These are phyloP conservation scores for Leptothorax acervorum DNA, from an alignment of 2,888 invertebrate species.

Conservation along the genomic window DNA sequence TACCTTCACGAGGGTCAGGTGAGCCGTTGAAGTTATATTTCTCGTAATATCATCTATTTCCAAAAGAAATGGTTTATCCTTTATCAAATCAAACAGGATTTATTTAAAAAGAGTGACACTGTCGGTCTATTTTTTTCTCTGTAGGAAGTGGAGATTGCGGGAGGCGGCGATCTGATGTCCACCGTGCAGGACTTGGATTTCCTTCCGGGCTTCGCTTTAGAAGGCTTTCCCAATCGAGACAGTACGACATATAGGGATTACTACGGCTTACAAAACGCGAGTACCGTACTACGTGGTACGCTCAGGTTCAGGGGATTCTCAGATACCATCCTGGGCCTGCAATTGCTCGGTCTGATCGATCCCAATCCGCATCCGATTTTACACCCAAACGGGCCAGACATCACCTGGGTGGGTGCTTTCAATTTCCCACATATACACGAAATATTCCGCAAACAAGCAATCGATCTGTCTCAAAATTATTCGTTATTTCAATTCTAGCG, in stretches of 20 bases:
- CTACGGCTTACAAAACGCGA: slow-evolving; percentile 95
- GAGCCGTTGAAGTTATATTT: slow-evolving; percentile 58
- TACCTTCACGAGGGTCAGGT: slow-evolving; percentile 94
- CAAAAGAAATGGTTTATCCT: neutral
- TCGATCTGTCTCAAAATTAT: neutral
- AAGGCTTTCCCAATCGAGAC: slow-evolving; percentile 98
- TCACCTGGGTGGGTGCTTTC: slow-evolving; percentile 93
- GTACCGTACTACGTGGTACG: slow-evolving; percentile 97
- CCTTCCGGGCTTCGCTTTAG: slow-evolving; percentile 97
- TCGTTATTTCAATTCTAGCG: slow-evolving; percentile 87
- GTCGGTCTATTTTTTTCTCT: neutral
- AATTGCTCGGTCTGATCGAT: slow-evolving; percentile 95
- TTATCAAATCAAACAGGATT: neutral
- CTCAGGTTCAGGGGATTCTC: slow-evolving; percentile 96
- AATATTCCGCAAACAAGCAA: neutral
- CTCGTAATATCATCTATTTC: neutral
- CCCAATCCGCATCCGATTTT: slow-evolving; percentile 94
- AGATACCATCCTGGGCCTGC: slow-evolving; percentile 94
- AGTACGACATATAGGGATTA: slow-evolving; percentile 95
- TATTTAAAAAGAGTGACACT: neutral
- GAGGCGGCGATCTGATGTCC: slow-evolving; percentile 96
- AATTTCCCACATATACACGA: neutral
- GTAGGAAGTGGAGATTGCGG: slow-evolving; percentile 94
- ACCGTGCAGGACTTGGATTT: slow-evolving; percentile 93
- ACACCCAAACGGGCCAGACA: slow-evolving; percentile 98